These are phyloP conservation scores for Brachionus paranguensis DNA, from an alignment of 1,140 invertebrate genomes.

Conservation along the genomic window DNA sequence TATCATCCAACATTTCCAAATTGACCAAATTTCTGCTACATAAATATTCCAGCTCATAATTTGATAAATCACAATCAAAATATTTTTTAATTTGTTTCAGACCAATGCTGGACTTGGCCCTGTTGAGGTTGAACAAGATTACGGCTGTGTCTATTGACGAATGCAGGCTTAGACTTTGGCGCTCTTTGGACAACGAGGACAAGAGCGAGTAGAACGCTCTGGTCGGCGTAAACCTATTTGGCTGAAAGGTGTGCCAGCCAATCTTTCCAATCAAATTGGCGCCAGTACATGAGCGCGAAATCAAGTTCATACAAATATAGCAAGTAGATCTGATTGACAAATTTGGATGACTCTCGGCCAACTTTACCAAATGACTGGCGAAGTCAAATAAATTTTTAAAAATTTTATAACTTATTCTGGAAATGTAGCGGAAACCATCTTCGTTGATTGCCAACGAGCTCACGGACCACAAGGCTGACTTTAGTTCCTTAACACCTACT, in stretches of 20 bases:
- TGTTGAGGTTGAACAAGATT: not conserved
- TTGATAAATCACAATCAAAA: slow-evolving; percentile 30
- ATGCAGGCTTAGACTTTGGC: not conserved
- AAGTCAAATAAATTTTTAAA: slow-evolving; percentile 36
- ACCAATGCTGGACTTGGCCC: not conserved
- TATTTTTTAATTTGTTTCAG: slow-evolving; percentile 3
- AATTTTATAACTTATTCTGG: not conserved
- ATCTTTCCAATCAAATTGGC: slow-evolving; percentile 32
- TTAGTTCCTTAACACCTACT: not conserved
- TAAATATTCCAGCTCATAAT: not conserved
- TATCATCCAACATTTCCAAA: slow-evolving; percentile 2
- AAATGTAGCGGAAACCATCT: slow-evolving; percentile 23
- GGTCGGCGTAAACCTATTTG: not conserved
- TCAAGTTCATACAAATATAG: slow-evolving; percentile 9
- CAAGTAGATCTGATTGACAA: slow-evolving; percentile 11
- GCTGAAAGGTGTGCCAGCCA: slow-evolving; percentile 32
- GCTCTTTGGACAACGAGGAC: slow-evolving; percentile 2
- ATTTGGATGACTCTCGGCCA: slow-evolving; percentile 5
- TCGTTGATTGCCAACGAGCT: not conserved
- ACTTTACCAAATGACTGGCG: not conserved
- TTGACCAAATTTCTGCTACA: not conserved
- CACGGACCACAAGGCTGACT: not conserved
- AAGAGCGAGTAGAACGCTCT: not conserved
- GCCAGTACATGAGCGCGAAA: not conserved
- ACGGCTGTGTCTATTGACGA: slow-evolving; percentile 25